These are phyloP conservation scores for Melieria omissa DNA, from an alignment of 2,888 invertebrate species.

Conservation along the genomic window DNA sequence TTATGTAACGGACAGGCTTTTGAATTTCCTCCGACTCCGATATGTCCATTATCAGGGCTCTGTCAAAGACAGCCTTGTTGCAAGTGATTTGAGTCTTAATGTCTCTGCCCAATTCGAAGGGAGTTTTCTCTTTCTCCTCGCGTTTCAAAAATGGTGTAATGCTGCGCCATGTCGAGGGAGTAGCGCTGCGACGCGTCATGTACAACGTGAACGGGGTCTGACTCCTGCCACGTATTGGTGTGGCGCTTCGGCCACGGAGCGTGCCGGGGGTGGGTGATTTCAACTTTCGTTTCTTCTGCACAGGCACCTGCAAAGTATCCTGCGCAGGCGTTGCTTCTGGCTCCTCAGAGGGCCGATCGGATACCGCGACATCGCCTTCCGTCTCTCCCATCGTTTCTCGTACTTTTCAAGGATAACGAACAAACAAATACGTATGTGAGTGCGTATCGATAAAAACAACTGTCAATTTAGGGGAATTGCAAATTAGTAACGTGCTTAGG, in stretches of 20 bases:
- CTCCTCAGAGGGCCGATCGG: slow-evolving; percentile 58
- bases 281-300: slow-evolving; percentile 62
- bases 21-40: slow-evolving; percentile 62
- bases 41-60: slow-evolving; percentile 66
- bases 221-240: slow-evolving; percentile 66
- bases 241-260: slow-evolving; percentile 65
- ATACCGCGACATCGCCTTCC: slow-evolving; percentile 61
- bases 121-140: slow-evolving; percentile 66
- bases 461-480: too few relatives aligned
- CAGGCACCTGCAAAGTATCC: slow-evolving; percentile 63
- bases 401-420: slow-evolving; percentile 41
- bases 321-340: slow-evolving; percentile 60
- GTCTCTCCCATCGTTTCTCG: slow-evolving; percentile 62
- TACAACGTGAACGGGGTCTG: slow-evolving; percentile 64
- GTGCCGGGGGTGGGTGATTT: slow-evolving; percentile 66
- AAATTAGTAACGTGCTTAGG: too few relatives aligned
- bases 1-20: slow-evolving; percentile 67
- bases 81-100: slow-evolving; percentile 63
- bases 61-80: slow-evolving; percentile 66
- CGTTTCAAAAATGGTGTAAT: slow-evolving; percentile 67
- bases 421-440: slow-evolving; percentile 22
- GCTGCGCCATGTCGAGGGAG: slow-evolving; percentile 66
- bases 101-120: slow-evolving; percentile 65
- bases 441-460: neutral
- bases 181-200: slow-evolving; percentile 64